Conservation (phyloP, 92 coral and sea anemone genomes). For the Phenganax subtilis region DNA sequence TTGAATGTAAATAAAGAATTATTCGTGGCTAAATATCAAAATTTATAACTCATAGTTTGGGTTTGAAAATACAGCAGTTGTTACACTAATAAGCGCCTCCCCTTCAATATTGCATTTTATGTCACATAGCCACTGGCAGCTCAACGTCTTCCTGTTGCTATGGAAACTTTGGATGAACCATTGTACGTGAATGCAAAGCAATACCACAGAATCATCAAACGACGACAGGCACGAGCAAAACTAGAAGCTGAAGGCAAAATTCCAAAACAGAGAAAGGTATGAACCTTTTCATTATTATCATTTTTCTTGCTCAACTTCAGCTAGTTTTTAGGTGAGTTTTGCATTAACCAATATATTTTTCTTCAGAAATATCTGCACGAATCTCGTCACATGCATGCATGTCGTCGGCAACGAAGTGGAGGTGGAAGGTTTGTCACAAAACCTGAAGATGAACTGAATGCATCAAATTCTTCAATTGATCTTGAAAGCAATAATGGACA, state of each 20-base stretch:
- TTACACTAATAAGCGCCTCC: constrained; percentile 32
- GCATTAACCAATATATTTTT: background rate
- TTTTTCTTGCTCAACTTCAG: background rate
- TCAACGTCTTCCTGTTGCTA: constrained; percentile 98
- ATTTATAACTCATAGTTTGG: too few relatives aligned
- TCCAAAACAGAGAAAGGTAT: constrained; percentile 92
- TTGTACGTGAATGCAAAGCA: constrained; percentile 97
- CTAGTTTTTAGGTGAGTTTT: background rate
- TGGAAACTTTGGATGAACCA: constrained; percentile 99
- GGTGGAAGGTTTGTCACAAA: constrained; percentile 97
- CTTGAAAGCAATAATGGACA: background rate
- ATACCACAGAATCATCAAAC: constrained; percentile 95
- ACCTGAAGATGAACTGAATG: constrained; percentile 33
- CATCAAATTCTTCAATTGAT: background rate
- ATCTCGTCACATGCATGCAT: constrained; percentile 98
- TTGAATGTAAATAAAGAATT: background rate
- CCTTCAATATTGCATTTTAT: background rate
- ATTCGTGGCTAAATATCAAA: background rate
- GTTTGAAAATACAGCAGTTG: background rate
- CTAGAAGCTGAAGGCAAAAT: constrained; percentile 99
- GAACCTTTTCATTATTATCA: background rate
- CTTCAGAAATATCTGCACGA: constrained; percentile 95
- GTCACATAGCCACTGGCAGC: constrained; percentile 69
- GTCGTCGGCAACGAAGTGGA: constrained; percentile 87
- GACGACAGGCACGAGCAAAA: constrained; percentile 97